Percentiles rank a stretch among this genome's conserved stretches.
These are phyloP conservation scores for Motacilla tschutschensis DNA, from an alignment of 2,113 vertebrate species.

Conservation along the genomic window DNA sequence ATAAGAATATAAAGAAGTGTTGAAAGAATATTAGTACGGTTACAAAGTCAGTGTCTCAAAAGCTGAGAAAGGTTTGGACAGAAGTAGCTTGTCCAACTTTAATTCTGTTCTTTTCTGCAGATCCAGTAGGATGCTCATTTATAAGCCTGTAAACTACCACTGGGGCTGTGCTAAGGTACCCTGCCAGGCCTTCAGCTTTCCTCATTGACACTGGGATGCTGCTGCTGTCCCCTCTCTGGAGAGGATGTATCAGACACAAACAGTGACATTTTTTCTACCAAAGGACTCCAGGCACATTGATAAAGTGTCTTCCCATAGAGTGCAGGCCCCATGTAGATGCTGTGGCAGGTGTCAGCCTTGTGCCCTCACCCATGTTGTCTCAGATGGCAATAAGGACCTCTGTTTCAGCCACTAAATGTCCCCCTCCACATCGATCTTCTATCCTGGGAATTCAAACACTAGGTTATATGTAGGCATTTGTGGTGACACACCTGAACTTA, in stretches of 20 bases:
- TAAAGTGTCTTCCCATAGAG: background rate
- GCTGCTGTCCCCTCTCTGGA: background rate
- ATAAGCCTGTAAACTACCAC: background rate
- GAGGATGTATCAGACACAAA: background rate
- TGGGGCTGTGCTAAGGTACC: background rate
- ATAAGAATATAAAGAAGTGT: background rate
- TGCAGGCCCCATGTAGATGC: background rate
- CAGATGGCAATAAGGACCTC: background rate
- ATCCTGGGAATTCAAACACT: background rate
- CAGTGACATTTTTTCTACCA: background rate
- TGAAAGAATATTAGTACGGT: background rate
- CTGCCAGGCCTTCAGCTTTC: background rate
- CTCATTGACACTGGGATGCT: background rate
- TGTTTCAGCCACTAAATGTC: background rate
- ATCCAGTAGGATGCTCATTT: background rate
- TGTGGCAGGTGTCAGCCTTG: background rate
- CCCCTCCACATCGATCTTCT: background rate
- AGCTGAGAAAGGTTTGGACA: background rate
- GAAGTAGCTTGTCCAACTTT: background rate
- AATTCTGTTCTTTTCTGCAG: background rate
- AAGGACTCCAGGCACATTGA: background rate
- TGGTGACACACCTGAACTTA: background rate
- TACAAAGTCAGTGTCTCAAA: background rate
- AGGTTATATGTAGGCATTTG: background rate
- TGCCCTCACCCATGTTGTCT: background rate